These are phyloP conservation scores for Cossypha caffra DNA, from an alignment of 2,797 vertebrate genomes.

Conservation along the genomic window DNA sequence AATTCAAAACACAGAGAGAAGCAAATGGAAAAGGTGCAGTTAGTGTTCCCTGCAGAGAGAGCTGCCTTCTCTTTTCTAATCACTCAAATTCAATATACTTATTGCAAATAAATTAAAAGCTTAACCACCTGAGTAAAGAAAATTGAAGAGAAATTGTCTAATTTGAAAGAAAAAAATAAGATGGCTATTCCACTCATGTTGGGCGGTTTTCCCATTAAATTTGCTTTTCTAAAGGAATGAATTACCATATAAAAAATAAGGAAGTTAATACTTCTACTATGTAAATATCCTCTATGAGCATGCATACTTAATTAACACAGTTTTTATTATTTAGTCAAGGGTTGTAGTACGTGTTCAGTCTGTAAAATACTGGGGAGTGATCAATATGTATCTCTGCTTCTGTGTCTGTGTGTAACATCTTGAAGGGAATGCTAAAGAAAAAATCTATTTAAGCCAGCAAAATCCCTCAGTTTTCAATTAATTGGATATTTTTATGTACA, in stretches of 20 bases:
- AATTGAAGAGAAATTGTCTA: not conserved
- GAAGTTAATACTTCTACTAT: not conserved
- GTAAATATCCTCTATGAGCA: not conserved
- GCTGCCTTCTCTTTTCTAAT: not conserved
- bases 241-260: not conserved
- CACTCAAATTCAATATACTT: not conserved
- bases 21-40: not conserved
- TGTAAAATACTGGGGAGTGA: not conserved
- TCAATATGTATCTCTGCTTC: not conserved
- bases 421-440: not conserved
- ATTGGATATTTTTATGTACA: rapidly evolving
- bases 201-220: not conserved
- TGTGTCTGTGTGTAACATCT: not conserved
- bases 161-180: not conserved
- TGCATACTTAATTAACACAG: not conserved
- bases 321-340: not conserved
- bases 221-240: not conserved
- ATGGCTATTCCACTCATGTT: rapidly evolving
- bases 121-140: rapidly evolving
- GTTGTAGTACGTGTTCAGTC: not conserved
- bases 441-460: not conserved
- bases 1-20: not conserved
- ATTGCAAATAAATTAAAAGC: not conserved
- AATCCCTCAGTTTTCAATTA: not conserved
- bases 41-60: not conserved